Evolutionary conservation across 2,888 invertebrate species (phyloP), one percentile per base, ranked within the genome.

Genomic region (Phyllotreta striolata): DNA sequence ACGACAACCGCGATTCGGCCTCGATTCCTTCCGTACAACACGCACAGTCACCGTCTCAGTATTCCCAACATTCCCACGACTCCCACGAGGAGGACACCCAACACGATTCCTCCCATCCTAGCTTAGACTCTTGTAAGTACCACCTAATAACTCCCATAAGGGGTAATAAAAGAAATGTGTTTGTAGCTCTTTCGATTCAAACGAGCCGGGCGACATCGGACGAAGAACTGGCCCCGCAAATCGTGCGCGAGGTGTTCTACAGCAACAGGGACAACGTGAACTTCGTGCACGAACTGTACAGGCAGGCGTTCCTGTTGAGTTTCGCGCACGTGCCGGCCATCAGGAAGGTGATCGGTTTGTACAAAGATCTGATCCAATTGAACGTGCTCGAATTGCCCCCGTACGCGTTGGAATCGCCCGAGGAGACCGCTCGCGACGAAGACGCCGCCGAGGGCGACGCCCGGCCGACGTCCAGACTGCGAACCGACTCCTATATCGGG

Each of bases 281-380:
- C 83, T 93, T 98, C 78, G 89, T 97, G 35, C 93, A 97, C 76
- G 98, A 98, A 83, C 88, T 97, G 62, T 92, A 96, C 79, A 88
- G 97, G 35, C 96, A 97, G 83, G 95, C 96, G 38, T 94, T 97
- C 83, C 84, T 96, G 52, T 84, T 97, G 74, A 93, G 94, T 70
- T 96, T 96, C 80, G 76, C 74, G 58, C 94, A 96, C 80, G 92
- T 95, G 9, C 89, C 91, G 67, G 94, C 96, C 4, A 91, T 95
- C 66, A 85, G 95, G 51, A 90, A 93, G 74, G 94, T 96, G 44
- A 94, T 98, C 72, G 89, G 91, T 46, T 91, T 96, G 3, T 98
- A 98, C 80, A 93, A 95, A 80, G 96, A 98, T 81, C 93, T 98
- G 91, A 96, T 98, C 83, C 94, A 94, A 77, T 89, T 73, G 83